Percentiles rank a stretch among this genome's conserved stretches.
Evolutionary conservation across 1,140 invertebrate species (phyloP).

Genomic region (Spodoptera frugiperda): DNA sequence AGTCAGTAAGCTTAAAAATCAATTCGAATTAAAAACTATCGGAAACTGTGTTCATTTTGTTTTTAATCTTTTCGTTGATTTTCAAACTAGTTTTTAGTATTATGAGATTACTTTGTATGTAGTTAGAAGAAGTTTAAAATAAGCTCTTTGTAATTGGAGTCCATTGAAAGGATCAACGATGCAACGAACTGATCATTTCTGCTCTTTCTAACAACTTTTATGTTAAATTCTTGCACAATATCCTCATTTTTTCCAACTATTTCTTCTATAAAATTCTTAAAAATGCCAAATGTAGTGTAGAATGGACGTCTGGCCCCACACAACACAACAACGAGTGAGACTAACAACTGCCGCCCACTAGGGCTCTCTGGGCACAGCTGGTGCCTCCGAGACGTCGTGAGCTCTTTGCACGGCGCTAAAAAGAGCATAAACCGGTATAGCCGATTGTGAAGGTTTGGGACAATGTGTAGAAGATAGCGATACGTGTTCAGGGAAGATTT

Average conservation of each 20-base stretch:
- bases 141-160: too few species aligned
- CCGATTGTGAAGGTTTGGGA: slow-evolving; percentile 57
- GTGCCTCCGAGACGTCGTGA: slow-evolving; percentile 60
- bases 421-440: slow-evolving; percentile 70
- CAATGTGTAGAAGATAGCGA: slow-evolving; percentile 46
- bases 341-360: slow-evolving; percentile 30
- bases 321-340: slow-evolving; percentile 29
- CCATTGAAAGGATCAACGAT: too few species aligned
- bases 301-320: not conserved
- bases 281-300: not conserved
- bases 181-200: too few species aligned
- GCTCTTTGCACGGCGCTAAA: slow-evolving; percentile 71
- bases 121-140: too few species aligned
- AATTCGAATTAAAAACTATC: slow-evolving; percentile 32
- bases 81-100: not conserved
- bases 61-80: not conserved
- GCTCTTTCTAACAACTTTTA: too few species aligned
- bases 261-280: not conserved
- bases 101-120: too few species aligned
- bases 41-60: slow-evolving; percentile 1
- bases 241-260: too few species aligned
- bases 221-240: too few species aligned
- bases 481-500: not conserved
- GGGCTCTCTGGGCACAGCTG: slow-evolving; percentile 65
- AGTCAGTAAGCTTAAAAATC: slow-evolving; percentile 29